Evolutionary conservation across 2,888 invertebrate genomes (phyloP).

Genomic region (Lomographa bimaculata): DNA sequence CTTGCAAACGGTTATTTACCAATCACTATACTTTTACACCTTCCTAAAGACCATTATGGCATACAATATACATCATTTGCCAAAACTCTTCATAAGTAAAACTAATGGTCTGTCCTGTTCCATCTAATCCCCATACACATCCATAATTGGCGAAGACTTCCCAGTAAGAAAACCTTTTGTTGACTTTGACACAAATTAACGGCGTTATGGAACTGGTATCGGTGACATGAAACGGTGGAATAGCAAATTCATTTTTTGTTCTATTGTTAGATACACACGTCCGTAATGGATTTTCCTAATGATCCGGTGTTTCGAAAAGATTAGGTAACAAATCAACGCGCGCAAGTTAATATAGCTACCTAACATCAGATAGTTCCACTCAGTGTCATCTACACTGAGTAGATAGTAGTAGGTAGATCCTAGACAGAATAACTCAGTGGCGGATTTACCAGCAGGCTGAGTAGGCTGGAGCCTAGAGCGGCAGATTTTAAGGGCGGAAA

Average conservation of each 20-base stretch:
- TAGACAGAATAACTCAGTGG: no score
- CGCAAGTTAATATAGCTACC: slow-evolving; percentile 9
- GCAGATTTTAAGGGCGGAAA: no score
- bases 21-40: no score
- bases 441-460: no score
- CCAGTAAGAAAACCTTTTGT: slow-evolving; percentile 11
- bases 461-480: no score
- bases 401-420: no score
- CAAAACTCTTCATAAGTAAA: slow-evolving; percentile 33
- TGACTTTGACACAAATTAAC: slow-evolving; percentile 26
- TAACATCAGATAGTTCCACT: no score
- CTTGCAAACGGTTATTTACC: no score
- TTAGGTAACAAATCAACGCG: slow-evolving; percentile 4
- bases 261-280: slow-evolving; percentile 13
- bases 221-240: slow-evolving; percentile 2
- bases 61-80: slow-evolving; percentile 37
- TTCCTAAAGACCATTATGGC: slow-evolving; percentile 27
- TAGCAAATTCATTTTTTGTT: slow-evolving; percentile 7
- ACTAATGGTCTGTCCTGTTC: slow-evolving; percentile 41
- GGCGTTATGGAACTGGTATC: slow-evolving; percentile 4
- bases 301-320: slow-evolving; percentile 3
- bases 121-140: slow-evolving; percentile 3
- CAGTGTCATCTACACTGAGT: no score
- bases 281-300: slow-evolving; percentile 11
- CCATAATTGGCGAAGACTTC: slow-evolving; percentile 13